Conservation (phyloP, 2,888 invertebrate genomes). For the Microplitis deprimator region DNA sequence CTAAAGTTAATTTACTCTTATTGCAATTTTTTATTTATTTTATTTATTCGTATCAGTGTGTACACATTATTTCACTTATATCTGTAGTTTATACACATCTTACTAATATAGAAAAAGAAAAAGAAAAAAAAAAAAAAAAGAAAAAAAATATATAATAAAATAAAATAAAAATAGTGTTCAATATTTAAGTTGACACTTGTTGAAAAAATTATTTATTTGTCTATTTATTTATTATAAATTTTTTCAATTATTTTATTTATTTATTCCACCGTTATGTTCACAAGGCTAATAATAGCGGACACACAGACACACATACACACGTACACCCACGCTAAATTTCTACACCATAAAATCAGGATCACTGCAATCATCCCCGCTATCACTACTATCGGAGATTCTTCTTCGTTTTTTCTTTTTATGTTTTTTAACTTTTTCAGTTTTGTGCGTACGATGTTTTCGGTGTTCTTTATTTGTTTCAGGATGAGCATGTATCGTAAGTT, state of each 20-base stretch:
- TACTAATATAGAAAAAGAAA: neutral
- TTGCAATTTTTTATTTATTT: neutral
- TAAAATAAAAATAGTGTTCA: slow-evolving; percentile 54
- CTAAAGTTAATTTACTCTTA: neutral
- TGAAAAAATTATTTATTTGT: slow-evolving; percentile 41
- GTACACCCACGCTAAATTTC: slow-evolving; percentile 57
- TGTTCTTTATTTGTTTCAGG: slow-evolving; percentile 63
- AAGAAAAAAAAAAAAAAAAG: neutral
- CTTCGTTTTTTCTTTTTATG: slow-evolving; percentile 70
- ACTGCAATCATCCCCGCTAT: slow-evolving; percentile 79
- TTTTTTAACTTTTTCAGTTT: slow-evolving; percentile 67
- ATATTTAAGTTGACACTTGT: slow-evolving; percentile 53
- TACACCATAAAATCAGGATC: slow-evolving; percentile 73
- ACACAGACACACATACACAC: slow-evolving; percentile 39
- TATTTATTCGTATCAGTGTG: neutral
- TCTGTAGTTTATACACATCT: neutral
- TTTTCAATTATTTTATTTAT: neutral
- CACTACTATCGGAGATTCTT: slow-evolving; percentile 71
- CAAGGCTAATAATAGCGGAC: slow-evolving; percentile 39
- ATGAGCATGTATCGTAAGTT: slow-evolving; percentile 67
- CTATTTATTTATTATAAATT: slow-evolving; percentile 14
- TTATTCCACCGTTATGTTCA: slow-evolving; percentile 10
- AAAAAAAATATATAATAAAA: neutral
- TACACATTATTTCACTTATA: neutral
- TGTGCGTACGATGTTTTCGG: slow-evolving; percentile 67